Conservation (phyloP, 2,888 invertebrate species). For the Amphipyra berbera region DNA sequence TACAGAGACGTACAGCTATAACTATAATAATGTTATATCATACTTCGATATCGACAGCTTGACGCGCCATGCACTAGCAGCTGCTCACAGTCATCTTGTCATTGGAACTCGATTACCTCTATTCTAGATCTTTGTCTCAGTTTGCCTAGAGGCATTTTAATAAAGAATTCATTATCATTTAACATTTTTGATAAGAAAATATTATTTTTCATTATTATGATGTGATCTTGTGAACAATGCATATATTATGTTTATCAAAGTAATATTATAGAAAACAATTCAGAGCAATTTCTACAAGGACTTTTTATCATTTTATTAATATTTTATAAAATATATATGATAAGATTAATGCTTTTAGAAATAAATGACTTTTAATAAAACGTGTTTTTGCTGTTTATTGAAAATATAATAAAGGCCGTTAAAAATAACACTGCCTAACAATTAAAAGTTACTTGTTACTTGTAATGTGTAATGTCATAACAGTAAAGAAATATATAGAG, state of each 20-base stretch:
- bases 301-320: constrained; percentile 37
- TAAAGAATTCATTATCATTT: constrained; percentile 3
- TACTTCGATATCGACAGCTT: constrained; percentile 1
- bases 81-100: background rate
- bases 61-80: background rate
- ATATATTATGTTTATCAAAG: constrained; percentile 48
- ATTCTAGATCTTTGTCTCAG: background rate
- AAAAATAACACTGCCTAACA: background rate
- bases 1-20: background rate
- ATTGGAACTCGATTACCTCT: background rate
- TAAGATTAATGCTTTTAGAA: constrained; percentile 37
- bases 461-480: background rate
- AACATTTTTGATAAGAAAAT: constrained; percentile 30
- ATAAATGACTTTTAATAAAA: constrained; percentile 9
- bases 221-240: constrained; percentile 51
- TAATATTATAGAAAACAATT: constrained; percentile 44
- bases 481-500: background rate
- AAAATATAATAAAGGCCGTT: background rate
- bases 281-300: constrained; percentile 25
- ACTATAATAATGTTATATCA: background rate
- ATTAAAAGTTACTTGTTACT: background rate
- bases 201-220: constrained; percentile 19
- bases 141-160: background rate
- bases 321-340: constrained; percentile 38
- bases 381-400: background rate